These are phyloP conservation scores for Platyura marginata DNA, from an alignment of 1,140 invertebrate species.

Conservation along the genomic window DNA sequence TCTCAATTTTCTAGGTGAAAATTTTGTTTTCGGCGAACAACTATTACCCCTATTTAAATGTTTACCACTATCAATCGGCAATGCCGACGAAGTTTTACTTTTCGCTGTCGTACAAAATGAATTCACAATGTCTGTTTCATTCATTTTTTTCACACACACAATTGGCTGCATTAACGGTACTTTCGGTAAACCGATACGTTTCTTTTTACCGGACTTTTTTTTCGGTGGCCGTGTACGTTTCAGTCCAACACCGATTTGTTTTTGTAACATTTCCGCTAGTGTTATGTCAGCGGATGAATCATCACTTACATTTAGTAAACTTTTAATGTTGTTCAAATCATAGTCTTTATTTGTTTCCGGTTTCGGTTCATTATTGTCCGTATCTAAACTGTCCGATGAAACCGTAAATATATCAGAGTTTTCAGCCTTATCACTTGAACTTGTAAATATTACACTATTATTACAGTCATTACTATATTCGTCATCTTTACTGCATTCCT, in stretches of 20 bases:
- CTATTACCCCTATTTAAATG: neutral
- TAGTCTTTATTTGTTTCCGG: neutral
- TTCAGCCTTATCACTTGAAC: slow-evolving; percentile 19
- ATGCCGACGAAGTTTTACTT: neutral
- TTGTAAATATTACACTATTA: slow-evolving; percentile 6
- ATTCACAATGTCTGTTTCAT: neutral
- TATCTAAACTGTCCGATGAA: slow-evolving; percentile 20
- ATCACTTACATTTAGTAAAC: neutral
- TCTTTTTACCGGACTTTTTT: neutral
- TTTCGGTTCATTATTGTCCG: slow-evolving; percentile 7
- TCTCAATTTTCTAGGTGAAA: neutral
- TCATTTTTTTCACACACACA: neutral
- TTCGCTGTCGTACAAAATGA: neutral
- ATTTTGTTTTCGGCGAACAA: neutral
- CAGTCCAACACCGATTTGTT: neutral
- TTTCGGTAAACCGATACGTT: neutral
- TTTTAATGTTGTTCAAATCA: neutral
- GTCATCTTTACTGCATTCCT: neutral
- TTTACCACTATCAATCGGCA: neutral
- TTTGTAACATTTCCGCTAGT: neutral
- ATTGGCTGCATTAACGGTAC: neutral
- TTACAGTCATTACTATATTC: neutral
- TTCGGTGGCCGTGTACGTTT: neutral
- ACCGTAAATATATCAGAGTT: slow-evolving; percentile 23
- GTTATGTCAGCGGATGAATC: neutral